phyloP scores from a whole-genome alignment of 2,888 invertebrate species.

The Plutella xylostella region DNA sequence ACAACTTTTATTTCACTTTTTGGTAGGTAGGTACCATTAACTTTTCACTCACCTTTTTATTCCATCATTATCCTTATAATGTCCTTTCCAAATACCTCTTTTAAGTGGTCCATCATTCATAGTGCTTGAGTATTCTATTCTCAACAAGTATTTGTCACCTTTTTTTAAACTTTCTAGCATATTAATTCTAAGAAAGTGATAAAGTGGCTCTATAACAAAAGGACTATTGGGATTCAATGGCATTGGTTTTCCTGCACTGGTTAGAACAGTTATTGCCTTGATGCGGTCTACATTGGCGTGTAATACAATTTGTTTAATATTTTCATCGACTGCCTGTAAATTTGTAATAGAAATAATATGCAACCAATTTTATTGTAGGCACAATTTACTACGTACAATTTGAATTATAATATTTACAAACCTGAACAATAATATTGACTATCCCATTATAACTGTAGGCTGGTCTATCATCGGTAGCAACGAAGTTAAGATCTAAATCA shows the following conservation, averaged over 20 bases:
- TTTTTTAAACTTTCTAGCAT: conserved; percentile 29
- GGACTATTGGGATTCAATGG: conserved; percentile 20
- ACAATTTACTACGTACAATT: no score
- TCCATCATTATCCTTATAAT: conserved; percentile 42
- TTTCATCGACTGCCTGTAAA: conserved; percentile 36
- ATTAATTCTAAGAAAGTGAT: conserved; percentile 52
- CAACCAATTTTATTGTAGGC: no score
- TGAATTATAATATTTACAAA: no score
- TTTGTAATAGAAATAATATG: no score
- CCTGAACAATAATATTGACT: conserved; percentile 42
- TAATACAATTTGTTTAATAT: conserved; percentile 47
- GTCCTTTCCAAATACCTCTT: conserved; percentile 57
- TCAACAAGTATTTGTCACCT: conserved; percentile 43
- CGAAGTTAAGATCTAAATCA: conserved; percentile 47
- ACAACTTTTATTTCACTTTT: no score
- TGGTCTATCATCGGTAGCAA: conserved; percentile 35
- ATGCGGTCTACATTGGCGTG: conserved; percentile 60
- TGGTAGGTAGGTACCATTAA: background rate
- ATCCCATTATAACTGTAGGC: conserved; percentile 48
- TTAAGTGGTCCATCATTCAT: conserved; percentile 65
- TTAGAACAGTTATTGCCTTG: conserved; percentile 24
- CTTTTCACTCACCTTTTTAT: conserved; percentile 34
- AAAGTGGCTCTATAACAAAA: conserved; percentile 35
- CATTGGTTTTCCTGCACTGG: conserved; percentile 21
- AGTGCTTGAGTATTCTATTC: conserved; percentile 52